Conservation (phyloP, 2,888 invertebrate species). For the Heteromurus nitidus region DNA sequence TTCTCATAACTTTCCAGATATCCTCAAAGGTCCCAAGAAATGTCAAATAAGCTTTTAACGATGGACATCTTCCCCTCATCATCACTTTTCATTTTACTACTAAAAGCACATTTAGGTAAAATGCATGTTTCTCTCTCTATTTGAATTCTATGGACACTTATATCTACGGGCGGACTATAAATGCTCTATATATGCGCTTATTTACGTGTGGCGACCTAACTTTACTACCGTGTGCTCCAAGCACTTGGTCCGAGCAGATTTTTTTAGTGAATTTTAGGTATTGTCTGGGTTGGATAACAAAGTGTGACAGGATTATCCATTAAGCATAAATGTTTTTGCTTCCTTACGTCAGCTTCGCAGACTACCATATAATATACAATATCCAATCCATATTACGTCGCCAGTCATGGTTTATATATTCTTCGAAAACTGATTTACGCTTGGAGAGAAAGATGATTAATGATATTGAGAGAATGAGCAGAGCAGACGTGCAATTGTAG, state of each 20-base stretch:
- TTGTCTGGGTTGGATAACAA: slow-evolving; percentile 38
- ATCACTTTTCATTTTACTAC: slow-evolving; percentile 26
- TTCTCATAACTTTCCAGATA: not conserved
- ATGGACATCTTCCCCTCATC: not conserved
- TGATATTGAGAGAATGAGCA: not conserved
- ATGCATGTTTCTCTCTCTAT: slow-evolving; percentile 9
- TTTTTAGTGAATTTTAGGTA: slow-evolving; percentile 15
- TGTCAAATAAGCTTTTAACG: slow-evolving; percentile 24
- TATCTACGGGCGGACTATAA: not conserved
- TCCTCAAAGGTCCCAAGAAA: slow-evolving; percentile 1
- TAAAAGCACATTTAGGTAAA: slow-evolving; percentile 9
- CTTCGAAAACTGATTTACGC: slow-evolving; percentile 14
- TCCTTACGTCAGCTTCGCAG: slow-evolving; percentile 1
- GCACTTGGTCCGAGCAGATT: not conserved
- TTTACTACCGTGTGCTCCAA: not conserved
- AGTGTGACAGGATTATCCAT: slow-evolving; percentile 44
- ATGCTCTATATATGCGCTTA: not conserved
- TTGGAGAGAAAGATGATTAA: not conserved
- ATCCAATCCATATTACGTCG: no score
- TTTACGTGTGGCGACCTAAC: not conserved
- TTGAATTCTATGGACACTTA: not conserved
- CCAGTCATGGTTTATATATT: no score
- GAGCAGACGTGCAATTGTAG: no score
- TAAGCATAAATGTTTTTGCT: slow-evolving; percentile 28
- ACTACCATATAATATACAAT: not conserved